Conservation (phyloP, 2,888 invertebrate species). For the Lagria hirta region DNA sequence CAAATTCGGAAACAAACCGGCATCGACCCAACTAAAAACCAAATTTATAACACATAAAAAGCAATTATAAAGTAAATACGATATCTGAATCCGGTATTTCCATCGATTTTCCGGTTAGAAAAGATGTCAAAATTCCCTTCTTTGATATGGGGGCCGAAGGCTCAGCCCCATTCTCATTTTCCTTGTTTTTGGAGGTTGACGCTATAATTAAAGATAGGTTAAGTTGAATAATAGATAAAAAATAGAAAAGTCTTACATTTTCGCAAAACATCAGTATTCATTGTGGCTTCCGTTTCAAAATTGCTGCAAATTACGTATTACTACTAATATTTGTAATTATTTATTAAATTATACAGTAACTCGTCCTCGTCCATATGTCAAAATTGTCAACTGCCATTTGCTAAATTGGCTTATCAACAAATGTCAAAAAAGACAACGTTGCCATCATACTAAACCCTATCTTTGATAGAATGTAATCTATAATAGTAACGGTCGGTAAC, state of each 20-base stretch:
- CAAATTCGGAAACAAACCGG: constrained; percentile 93
- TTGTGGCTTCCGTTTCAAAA: constrained; percentile 13
- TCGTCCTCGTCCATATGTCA: too few relatives aligned
- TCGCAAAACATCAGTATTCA: constrained; percentile 37
- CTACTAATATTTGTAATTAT: too few relatives aligned
- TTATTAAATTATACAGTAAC: too few relatives aligned
- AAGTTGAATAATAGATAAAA: constrained; percentile 3
- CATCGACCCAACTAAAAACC: constrained; percentile 77
- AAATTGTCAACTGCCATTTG: too few relatives aligned
- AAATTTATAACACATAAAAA: constrained; percentile 21
- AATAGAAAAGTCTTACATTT: constrained; percentile 31
- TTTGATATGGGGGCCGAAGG: constrained; percentile 78
- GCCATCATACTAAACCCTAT: too few relatives aligned
- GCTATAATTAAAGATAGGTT: constrained; percentile 30
- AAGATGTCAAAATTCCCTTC: constrained; percentile 79
- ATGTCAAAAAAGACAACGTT: too few relatives aligned
- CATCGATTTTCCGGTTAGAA: constrained; percentile 79
- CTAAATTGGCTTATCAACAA: too few relatives aligned
- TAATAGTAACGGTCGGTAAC: too few relatives aligned
- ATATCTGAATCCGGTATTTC: constrained; percentile 84
- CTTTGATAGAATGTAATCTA: too few relatives aligned
- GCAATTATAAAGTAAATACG: constrained; percentile 55
- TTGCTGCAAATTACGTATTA: too few relatives aligned
- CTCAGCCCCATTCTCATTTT: constrained; percentile 59
- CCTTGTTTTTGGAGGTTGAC: constrained; percentile 36